phyloP scores from a whole-genome alignment of 2,888 invertebrate genomes.

The Mythimna lalbum region DNA sequence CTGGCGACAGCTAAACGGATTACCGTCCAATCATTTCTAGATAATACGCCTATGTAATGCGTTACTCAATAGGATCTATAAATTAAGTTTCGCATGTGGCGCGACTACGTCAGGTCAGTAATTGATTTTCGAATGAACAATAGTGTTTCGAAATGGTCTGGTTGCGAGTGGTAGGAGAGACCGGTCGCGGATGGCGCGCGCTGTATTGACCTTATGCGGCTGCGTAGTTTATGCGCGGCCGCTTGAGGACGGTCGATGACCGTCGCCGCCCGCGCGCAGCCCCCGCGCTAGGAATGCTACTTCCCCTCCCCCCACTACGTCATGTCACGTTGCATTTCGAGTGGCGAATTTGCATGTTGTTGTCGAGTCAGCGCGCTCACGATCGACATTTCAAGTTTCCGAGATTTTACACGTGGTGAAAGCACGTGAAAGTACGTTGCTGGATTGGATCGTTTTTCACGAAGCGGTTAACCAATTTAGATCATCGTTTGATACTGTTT shows the following conservation, averaged over 20 bases:
- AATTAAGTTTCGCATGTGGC: slow-evolving; percentile 81
- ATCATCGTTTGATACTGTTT: slow-evolving; percentile 66
- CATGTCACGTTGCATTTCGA: slow-evolving; percentile 87
- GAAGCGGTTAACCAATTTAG: slow-evolving; percentile 66
- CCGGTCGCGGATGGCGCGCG: slow-evolving; percentile 75
- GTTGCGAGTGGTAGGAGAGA: slow-evolving; percentile 64
- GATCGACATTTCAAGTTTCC: slow-evolving; percentile 63
- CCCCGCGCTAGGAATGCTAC: slow-evolving; percentile 84
- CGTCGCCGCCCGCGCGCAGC: slow-evolving; percentile 75
- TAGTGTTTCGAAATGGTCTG: slow-evolving; percentile 80
- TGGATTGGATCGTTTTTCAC: slow-evolving; percentile 65
- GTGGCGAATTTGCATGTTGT: slow-evolving; percentile 86
- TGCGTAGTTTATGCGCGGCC: slow-evolving; percentile 88
- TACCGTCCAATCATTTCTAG: slow-evolving; percentile 74
- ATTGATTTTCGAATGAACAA: slow-evolving; percentile 86
- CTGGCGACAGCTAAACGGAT: slow-evolving; percentile 73
- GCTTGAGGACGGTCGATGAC: slow-evolving; percentile 90
- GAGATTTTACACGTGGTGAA: slow-evolving; percentile 73
- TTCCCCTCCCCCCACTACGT: slow-evolving; percentile 65
- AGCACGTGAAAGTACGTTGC: slow-evolving; percentile 70
- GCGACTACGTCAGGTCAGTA: slow-evolving; percentile 66
- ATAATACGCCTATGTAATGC: slow-evolving; percentile 76
- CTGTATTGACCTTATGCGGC: slow-evolving; percentile 89
- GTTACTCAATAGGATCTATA: slow-evolving; percentile 75
- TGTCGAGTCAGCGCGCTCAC: slow-evolving; percentile 71